A percentile compares a stretch with the other conserved stretches of the same genome.
phyloP scores from a whole-genome alignment of 1,140 invertebrate species.

The Vollenhovia emeryi region DNA sequence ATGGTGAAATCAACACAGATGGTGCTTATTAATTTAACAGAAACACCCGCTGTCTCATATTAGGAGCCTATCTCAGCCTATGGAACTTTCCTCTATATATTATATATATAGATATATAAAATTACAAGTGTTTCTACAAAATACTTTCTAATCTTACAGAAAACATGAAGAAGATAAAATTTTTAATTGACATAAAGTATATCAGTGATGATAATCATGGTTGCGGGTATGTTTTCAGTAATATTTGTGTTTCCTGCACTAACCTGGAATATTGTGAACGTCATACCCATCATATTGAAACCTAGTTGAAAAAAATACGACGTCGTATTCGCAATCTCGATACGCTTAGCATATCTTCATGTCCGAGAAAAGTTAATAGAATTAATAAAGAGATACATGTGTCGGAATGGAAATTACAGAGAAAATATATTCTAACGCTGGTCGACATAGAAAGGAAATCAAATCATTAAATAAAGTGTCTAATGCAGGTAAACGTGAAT shows the following conservation, averaged over 20 bases:
- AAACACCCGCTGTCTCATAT: no score
- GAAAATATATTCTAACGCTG: background rate
- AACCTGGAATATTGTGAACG: conserved; percentile 75
- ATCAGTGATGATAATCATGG: background rate
- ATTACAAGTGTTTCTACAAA: background rate
- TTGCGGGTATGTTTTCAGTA: background rate
- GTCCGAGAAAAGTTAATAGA: conserved; percentile 6
- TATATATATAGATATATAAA: no score
- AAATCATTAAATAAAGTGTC: background rate
- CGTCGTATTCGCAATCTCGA: conserved; percentile 68
- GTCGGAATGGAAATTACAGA: background rate
- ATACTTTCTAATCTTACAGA: background rate
- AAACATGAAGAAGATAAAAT: background rate
- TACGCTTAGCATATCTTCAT: conserved; percentile 64
- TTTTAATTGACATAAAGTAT: background rate
- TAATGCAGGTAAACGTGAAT: background rate
- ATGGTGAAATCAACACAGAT: no score
- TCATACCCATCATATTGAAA: conserved; percentile 72
- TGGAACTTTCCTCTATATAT: no score
- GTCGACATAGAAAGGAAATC: background rate
- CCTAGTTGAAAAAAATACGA: conserved; percentile 72
- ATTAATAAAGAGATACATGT: background rate
- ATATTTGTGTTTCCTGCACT: background rate
- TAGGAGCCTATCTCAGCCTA: no score
- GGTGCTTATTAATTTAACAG: no score